These are phyloP conservation scores for Rosalia funebris DNA, from an alignment of 2,888 invertebrate species.

Conservation along the genomic window DNA sequence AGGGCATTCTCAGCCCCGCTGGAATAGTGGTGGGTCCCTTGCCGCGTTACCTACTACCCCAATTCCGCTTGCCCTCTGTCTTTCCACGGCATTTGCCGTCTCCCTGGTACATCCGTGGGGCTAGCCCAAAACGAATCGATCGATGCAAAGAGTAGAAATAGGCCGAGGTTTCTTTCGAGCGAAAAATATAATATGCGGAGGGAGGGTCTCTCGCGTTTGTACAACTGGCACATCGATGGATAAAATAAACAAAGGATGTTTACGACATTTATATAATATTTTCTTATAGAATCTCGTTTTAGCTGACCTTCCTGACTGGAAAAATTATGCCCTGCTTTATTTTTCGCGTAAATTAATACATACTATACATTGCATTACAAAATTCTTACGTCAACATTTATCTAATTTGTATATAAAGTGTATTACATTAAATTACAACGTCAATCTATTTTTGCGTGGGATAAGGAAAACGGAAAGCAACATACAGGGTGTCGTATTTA, in stretches of 20 bases:
- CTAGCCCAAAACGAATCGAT: constrained; percentile 7
- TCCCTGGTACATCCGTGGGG: not conserved
- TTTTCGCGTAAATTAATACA: too few relatives aligned
- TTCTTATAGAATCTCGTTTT: too few relatives aligned
- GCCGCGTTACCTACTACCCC: constrained; percentile 17
- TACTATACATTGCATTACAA: too few relatives aligned
- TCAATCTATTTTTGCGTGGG: too few relatives aligned
- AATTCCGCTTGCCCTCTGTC: constrained; percentile 1
- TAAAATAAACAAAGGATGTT: not conserved
- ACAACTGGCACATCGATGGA: not conserved
- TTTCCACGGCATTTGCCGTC: constrained; percentile 5
- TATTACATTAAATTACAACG: not conserved
- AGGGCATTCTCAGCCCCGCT: constrained; percentile 5
- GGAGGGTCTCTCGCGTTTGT: too few relatives aligned
- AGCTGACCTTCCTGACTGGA: too few relatives aligned
- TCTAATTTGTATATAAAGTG: not conserved
- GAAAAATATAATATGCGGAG: not conserved
- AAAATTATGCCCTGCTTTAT: too few relatives aligned
- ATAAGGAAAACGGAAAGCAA: too few relatives aligned
- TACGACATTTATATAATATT: too few relatives aligned
- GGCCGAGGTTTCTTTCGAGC: not conserved
- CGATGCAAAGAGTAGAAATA: not conserved
- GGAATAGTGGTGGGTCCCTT: constrained; percentile 5
- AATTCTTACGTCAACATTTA: too few relatives aligned
- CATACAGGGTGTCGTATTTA: too few relatives aligned